These are phyloP conservation scores for Myiotriccus ornatus DNA, from an alignment of 2,797 vertebrate genomes.

Conservation along the genomic window DNA sequence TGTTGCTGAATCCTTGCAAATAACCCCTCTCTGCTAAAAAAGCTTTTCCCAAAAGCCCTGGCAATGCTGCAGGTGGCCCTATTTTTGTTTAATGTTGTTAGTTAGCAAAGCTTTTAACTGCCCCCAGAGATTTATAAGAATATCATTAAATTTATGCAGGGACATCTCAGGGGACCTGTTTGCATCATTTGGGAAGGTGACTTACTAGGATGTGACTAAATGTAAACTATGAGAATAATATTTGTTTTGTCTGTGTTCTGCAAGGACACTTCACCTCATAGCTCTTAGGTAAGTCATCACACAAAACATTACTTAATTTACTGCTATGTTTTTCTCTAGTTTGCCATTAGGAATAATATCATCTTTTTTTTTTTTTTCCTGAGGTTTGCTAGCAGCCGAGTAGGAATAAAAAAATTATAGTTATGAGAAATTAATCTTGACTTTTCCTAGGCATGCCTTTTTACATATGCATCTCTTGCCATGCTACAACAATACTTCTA, in stretches of 20 bases:
- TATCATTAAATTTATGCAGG: neutral
- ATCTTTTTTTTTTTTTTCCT: neutral
- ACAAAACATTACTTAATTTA: neutral
- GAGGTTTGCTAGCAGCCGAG: neutral
- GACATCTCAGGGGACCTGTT: neutral
- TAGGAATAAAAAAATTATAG: neutral
- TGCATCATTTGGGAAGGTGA: neutral
- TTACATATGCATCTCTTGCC: neutral
- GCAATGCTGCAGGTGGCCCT: neutral
- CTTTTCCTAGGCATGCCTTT: neutral
- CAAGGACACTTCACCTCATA: neutral
- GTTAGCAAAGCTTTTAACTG: neutral
- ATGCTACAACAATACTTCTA: neutral
- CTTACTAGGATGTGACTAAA: neutral
- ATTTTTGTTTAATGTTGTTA: neutral
- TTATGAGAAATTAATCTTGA: neutral
- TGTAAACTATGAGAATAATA: neutral
- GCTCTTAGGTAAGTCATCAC: neutral
- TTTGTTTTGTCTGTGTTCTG: neutral
- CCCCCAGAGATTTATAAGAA: neutral
- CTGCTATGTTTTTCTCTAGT: neutral
- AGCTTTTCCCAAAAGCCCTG: neutral
- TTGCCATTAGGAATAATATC: neutral
- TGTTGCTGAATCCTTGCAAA: neutral
- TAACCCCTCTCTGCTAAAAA: neutral